phyloP scores from a whole-genome alignment of 1,140 invertebrate species.

The Pollicipes pollicipes region DNA sequence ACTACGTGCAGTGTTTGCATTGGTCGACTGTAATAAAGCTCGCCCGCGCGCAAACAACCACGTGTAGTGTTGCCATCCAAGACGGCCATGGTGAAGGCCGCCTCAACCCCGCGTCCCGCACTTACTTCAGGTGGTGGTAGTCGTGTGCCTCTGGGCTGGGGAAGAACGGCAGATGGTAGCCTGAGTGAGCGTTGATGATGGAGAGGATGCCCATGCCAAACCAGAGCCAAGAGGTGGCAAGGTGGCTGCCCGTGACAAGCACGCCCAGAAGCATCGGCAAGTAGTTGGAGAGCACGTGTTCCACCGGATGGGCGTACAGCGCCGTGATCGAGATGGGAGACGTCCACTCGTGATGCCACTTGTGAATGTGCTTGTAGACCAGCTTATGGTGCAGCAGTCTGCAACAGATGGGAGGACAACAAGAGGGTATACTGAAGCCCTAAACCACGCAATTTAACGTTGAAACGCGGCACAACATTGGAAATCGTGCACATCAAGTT shows the following conservation, averaged over 20 bases:
- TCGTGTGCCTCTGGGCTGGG: constrained; percentile 80
- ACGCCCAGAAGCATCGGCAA: constrained; percentile 62
- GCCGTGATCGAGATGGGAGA: constrained; percentile 63
- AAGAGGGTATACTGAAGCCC: too few species aligned
- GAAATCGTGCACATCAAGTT: too few species aligned
- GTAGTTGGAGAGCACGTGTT: constrained; percentile 66
- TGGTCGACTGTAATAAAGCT: too few species aligned
- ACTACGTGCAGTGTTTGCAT: too few species aligned
- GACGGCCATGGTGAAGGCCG: too few species aligned
- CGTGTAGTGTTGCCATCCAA: too few species aligned
- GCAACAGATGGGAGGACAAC: constrained; percentile 15
- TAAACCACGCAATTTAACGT: too few species aligned
- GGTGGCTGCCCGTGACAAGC: constrained; percentile 58
- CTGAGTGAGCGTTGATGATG: constrained; percentile 68
- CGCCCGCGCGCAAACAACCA: too few species aligned
- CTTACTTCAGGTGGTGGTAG: constrained; percentile 73
- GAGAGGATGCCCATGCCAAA: constrained; percentile 56
- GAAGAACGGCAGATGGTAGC: constrained; percentile 74
- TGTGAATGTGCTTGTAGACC: constrained; percentile 68
- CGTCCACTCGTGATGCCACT: constrained; percentile 73
- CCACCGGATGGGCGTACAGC: constrained; percentile 70
- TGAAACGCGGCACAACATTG: too few species aligned
- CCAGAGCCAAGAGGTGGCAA: constrained; percentile 66
- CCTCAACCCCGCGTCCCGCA: too few species aligned
- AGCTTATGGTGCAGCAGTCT: constrained; percentile 55